Conservation (phyloP, 2,113 vertebrate genomes). For the Sinocyclocheilus maitianheensis region DNA sequence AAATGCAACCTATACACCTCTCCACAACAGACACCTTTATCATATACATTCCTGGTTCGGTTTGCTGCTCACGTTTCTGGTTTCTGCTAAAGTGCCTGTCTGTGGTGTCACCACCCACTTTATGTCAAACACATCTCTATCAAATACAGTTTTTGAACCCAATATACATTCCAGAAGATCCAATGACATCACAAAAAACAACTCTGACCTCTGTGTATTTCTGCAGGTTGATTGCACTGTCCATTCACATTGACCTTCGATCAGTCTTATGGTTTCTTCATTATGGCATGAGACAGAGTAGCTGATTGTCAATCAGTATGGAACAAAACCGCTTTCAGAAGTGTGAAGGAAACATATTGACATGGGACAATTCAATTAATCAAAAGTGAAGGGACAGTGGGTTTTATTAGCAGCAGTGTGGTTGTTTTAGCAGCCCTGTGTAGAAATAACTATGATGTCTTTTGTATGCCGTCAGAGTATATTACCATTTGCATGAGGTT, state of each 20-base stretch:
- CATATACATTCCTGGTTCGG: background rate
- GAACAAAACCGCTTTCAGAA: background rate
- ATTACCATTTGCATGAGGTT: constrained; percentile 41
- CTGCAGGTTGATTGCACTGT: background rate
- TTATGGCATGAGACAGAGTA: background rate
- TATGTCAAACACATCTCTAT: constrained; percentile 19
- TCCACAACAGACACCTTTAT: background rate
- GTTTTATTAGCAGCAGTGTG: constrained; percentile 71
- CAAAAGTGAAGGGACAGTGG: constrained; percentile 31
- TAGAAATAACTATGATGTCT: constrained; percentile 64
- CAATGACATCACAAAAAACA: background rate
- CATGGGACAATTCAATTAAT: constrained; percentile 33
- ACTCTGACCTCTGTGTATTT: background rate
- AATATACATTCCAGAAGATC: background rate
- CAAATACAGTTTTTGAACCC: background rate
- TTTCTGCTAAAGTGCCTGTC: background rate
- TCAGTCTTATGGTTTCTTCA: constrained; percentile 5
- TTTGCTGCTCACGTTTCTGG: background rate
- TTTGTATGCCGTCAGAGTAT: constrained; percentile 52
- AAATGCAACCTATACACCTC: background rate
- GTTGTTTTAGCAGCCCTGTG: constrained; percentile 67
- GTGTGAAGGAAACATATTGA: constrained; percentile 12
- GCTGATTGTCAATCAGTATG: background rate
- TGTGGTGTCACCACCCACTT: background rate
- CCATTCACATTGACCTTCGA: background rate